Evolutionary conservation across 2,888 invertebrate genomes (phyloP), one percentile per base, ranked within the genome.

Genomic region (Helobdella robusta): DNA sequence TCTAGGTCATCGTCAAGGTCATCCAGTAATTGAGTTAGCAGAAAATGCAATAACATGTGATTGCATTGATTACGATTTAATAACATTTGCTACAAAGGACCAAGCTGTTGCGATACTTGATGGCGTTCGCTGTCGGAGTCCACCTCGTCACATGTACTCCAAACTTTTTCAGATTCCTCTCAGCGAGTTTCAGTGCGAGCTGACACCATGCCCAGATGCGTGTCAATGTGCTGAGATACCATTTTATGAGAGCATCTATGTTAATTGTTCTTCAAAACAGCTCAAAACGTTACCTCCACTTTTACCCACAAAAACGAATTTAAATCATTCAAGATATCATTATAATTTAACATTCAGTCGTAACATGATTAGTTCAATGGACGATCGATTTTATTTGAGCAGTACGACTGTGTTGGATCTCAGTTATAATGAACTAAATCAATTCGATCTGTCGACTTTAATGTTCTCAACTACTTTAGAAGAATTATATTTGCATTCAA

Each of bases 11-110:
- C n/a, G n/a, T n/a, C n/a, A n/a, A n/a, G n/a, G n/a, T n/a, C n/a
- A n/a, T n/a, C n/a, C n/a, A n/a, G n/a, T n/a, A n/a, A n/a, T n/a
- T n/a, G n/a, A n/a, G n/a, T n/a, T n/a, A n/a, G n/a, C n/a, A n/a
- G n/a, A n/a, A n/a, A 46, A 54, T 30, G 15, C 15, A 4, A 30
- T 66, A 15, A 1, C 44, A 5, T 66, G 66, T 34, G 66, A 66
- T 34, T 66, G 66, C 32, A 8, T 28, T 23, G 44, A 54, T 20
- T 62, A 34, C 34, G 54, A 66, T 25, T 5, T 62, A 20, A 25
- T 20, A 25, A 48, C 23, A 3, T 8, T 28, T 66, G 20, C 1
- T 44, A 4, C 34, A 46, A 18, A 23, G 2, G 23, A 18, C 25
- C n/a, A n/a, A n/a, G 40, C 23, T 23, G n/a, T n/a, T 40, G 18